Conservation (phyloP, 2,888 invertebrate species). For the Phorcus lineatus region DNA sequence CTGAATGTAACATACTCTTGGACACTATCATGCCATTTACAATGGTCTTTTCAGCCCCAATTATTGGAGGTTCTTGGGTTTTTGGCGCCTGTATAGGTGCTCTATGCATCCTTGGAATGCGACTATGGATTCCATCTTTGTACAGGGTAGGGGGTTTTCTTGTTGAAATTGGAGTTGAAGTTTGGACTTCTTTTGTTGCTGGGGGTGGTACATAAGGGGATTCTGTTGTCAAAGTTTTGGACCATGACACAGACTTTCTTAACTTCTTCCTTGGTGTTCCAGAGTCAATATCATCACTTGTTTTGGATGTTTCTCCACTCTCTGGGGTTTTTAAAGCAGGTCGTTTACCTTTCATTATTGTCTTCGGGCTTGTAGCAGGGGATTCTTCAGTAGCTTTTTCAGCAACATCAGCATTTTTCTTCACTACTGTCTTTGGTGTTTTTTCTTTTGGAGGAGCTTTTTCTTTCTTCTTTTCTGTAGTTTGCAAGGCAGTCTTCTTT, state of each 20-base stretch:
- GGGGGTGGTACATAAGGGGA: background rate
- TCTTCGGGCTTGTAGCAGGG: too few species aligned
- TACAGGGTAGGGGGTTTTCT: background rate
- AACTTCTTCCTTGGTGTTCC: background rate
- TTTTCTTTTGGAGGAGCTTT: background rate
- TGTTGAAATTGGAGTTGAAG: background rate
- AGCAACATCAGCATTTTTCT: background rate
- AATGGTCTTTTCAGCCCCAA: background rate
- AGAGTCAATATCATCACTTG: background rate
- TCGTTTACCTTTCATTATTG: too few species aligned
- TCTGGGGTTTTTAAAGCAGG: too few species aligned
- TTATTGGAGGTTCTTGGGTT: too few species aligned
- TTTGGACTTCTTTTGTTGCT: background rate
- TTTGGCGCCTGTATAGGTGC: background rate
- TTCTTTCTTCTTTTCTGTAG: too few species aligned
- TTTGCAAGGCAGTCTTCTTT: too few species aligned
- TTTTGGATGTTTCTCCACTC: background rate
- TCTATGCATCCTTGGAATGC: background rate
- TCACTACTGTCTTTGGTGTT: slow-evolving; percentile 11
- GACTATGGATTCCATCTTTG: slow-evolving; percentile 3
- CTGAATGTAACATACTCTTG: background rate
- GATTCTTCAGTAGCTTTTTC: background rate
- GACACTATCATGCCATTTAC: slow-evolving; percentile 2
- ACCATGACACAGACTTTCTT: slow-evolving; percentile 9
- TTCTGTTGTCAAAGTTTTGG: slow-evolving; percentile 1